Evolutionary conservation across 1,140 invertebrate species (phyloP), one percentile per base, ranked within the genome.

Genomic region (Notospermus geniculatus): DNA sequence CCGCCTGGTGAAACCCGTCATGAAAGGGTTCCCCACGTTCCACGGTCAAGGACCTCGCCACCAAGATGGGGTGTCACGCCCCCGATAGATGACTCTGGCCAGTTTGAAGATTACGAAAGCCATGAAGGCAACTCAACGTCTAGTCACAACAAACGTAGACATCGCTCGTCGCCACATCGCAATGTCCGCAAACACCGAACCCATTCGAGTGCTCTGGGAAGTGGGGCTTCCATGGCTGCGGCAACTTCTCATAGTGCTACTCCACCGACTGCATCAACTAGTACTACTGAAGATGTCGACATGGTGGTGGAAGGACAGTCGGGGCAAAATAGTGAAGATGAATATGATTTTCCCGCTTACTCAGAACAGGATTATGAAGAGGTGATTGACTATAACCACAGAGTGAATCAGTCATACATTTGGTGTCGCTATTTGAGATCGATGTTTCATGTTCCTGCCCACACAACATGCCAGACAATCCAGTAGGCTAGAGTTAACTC

Each of bases 261-360:
- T 54, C 60, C n/a, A 46, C 28, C 13, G 39, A 23, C 45, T 57
- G 54, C 23, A 39, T 50, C 45, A 63, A 39, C n/a, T 2, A 25
- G 58, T 22, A 61, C 59, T 46, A 39, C 54, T 27, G 58, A 61
- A 0, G 50, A n/a, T 22, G 57, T n/a, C 46, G 29, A 73, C 23
- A 15, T 75, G 32, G 13, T 50, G n/a, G 39, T 29, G 7, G 59
- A 66, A 29, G 68, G 70, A 41, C 73, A 78, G 53, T 70, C 83
- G 67, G 88, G 88, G 4, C 90, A 90, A 63, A 91, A 91, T 68
- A 90, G 89, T 69, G 89, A 87, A 28, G 89, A 91, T 77, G 90
- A 91, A 75, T 89, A 91, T 72, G 85, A 84, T 29, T 81, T 73
- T 25, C 84, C 86, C 64, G 80, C 80, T 63, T 79, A 84, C 43